Evolutionary conservation across 2,113 vertebrate genomes (phyloP).

Genomic region (Oreotragus oreotragus): DNA sequence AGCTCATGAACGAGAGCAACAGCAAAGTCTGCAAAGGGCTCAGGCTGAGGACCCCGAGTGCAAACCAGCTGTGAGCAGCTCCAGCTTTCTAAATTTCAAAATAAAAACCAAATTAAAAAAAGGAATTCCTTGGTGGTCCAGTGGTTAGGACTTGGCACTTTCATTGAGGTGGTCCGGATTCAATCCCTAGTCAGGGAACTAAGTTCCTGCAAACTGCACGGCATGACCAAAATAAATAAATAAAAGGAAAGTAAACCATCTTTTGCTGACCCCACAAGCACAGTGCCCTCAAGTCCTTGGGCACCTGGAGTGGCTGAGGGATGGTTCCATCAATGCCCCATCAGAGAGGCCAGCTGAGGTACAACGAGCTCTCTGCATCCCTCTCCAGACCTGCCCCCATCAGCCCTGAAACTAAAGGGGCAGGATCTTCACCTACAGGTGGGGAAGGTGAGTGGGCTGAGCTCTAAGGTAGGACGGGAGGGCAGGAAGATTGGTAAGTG

Average conservation of each 20-base stretch:
- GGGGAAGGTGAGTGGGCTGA: neutral
- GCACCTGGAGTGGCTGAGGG: neutral
- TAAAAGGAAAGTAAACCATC: neutral
- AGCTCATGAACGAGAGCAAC: rapidly evolving
- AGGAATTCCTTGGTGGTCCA: neutral
- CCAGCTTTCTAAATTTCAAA: too few species aligned
- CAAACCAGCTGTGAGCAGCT: neutral
- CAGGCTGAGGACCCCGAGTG: neutral
- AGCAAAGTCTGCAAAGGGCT: neutral
- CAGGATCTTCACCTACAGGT: neutral
- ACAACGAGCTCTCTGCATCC: neutral
- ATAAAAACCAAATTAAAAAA: too few species aligned
- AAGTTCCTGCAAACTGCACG: neutral
- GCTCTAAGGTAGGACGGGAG: neutral
- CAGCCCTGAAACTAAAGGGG: neutral
- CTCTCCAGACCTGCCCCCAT: neutral
- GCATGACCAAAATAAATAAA: neutral
- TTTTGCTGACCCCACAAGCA: neutral
- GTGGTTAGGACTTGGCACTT: neutral
- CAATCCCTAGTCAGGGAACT: neutral
- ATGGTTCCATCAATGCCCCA: rapidly evolving
- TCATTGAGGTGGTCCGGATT: neutral
- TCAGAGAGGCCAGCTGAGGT: too few species aligned
- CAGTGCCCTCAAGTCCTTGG: neutral
- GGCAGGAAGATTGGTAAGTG: neutral